These are phyloP conservation scores for Campoletis raptor DNA, from an alignment of 2,888 invertebrate species.

Conservation along the genomic window DNA sequence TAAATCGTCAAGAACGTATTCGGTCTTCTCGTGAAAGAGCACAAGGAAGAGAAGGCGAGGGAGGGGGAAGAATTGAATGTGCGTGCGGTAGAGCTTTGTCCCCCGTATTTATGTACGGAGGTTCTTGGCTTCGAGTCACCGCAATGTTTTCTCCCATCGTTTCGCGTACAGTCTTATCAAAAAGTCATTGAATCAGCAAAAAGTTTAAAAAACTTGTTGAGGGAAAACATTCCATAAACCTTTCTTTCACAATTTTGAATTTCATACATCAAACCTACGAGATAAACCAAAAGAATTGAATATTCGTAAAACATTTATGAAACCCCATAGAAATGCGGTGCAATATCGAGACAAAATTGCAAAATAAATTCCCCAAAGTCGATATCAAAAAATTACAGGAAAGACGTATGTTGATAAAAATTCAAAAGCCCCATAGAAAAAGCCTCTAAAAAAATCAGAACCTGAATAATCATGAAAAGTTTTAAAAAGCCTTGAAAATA, in stretches of 20 bases:
- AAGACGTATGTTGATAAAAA: not conserved
- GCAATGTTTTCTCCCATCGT: constrained; percentile 34
- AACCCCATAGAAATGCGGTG: not conserved
- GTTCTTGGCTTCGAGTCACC: constrained; percentile 26
- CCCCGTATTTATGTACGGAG: constrained; percentile 26
- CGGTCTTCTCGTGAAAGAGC: constrained; percentile 28
- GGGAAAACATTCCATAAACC: not conserved
- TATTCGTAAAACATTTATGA: not conserved
- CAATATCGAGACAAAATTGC: no score
- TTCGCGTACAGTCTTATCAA: constrained; percentile 41
- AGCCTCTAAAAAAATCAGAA: not conserved
- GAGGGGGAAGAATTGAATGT: constrained; percentile 22
- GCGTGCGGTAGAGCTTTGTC: constrained; percentile 48
- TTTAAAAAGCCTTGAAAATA: not conserved
- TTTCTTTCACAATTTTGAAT: not conserved
- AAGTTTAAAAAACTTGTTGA: not conserved
- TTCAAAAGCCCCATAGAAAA: not conserved
- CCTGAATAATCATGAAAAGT: not conserved
- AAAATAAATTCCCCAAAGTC: no score
- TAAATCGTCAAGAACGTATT: constrained; percentile 8
- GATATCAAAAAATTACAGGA: not conserved
- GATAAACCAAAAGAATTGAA: not conserved
- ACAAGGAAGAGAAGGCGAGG: not conserved
- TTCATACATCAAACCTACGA: not conserved
- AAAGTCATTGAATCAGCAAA: not conserved